Evolutionary conservation across 1,140 invertebrate species (phyloP).

Genomic region (Euborellia annulipes): DNA sequence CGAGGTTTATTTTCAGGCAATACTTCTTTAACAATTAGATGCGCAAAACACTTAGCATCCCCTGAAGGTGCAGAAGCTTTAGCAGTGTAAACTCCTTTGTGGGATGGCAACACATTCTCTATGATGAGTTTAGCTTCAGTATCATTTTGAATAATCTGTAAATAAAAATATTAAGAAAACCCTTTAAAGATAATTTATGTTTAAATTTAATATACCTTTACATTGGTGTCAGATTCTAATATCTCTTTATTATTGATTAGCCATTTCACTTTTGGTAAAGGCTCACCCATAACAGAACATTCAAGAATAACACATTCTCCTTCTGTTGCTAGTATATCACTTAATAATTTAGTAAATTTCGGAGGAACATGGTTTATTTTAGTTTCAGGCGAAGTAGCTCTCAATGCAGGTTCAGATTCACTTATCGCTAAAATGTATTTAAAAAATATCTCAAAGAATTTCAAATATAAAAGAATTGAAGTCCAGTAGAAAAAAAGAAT

Average conservation of each 20-base stretch:
- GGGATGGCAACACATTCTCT: conserved; percentile 34
- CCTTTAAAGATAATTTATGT: too few relatives aligned
- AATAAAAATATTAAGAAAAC: conserved; percentile 3
- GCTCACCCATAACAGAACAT: conserved; percentile 51
- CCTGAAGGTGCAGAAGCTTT: conserved; percentile 53
- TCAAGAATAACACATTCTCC: conserved; percentile 57
- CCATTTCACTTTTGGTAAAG: conserved; percentile 54
- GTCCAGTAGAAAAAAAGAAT: not conserved
- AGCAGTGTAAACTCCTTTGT: conserved; percentile 61
- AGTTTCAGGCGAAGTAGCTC: not conserved
- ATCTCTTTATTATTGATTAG: conserved; percentile 48
- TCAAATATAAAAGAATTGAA: not conserved
- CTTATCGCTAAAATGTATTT: too few relatives aligned
- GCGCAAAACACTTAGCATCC: conserved; percentile 66
- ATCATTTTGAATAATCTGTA: too few relatives aligned
- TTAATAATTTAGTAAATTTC: conserved; percentile 50
- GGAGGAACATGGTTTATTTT: conserved; percentile 29
- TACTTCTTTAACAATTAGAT: conserved; percentile 48
- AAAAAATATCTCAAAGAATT: not conserved
- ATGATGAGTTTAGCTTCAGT: conserved; percentile 30
- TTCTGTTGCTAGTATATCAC: conserved; percentile 45
- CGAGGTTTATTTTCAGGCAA: conserved; percentile 21
- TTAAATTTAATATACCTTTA: too few relatives aligned
- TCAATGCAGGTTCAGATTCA: not conserved
- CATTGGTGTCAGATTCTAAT: too few relatives aligned